Conservation (phyloP, 2,113 vertebrate species). For the Vimba vimba region DNA sequence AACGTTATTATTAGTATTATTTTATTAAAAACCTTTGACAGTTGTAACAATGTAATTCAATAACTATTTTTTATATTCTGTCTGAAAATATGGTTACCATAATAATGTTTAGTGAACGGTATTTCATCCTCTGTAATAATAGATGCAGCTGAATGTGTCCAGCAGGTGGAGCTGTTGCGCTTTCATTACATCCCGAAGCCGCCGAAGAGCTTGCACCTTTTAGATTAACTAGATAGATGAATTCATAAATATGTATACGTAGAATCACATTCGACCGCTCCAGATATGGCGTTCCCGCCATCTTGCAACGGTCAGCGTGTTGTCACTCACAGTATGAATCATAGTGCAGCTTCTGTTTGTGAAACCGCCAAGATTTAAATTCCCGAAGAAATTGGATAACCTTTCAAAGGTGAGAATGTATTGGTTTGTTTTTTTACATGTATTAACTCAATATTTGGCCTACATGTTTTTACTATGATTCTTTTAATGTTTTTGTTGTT, state of each 20-base stretch:
- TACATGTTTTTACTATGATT: no score
- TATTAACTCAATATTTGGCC: no score
- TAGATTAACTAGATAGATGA: background rate
- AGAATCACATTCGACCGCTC: no score
- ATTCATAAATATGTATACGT: background rate
- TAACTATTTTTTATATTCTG: background rate
- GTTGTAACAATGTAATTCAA: background rate
- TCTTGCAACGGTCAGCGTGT: no score
- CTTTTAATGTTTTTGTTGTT: no score
- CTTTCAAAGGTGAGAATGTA: no score
- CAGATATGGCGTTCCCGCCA: no score
- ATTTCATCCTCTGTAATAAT: background rate
- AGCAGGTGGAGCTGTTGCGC: slow-evolving; percentile 45
- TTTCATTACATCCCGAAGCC: slow-evolving; percentile 11
- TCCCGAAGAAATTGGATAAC: no score
- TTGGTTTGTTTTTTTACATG: no score
- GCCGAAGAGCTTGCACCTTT: background rate
- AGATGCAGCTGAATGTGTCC: background rate
- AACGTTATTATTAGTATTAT: background rate
- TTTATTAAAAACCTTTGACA: background rate
- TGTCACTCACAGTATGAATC: no score
- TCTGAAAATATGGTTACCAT: background rate
- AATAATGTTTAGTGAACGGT: background rate
- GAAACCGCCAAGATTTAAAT: no score
- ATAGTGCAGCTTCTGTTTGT: no score